A percentile compares a stretch with the other conserved stretches of the same genome.
These are phyloP conservation scores for Melanerpes formicivorus DNA, from an alignment of 2,113 vertebrate genomes.

Conservation along the genomic window DNA sequence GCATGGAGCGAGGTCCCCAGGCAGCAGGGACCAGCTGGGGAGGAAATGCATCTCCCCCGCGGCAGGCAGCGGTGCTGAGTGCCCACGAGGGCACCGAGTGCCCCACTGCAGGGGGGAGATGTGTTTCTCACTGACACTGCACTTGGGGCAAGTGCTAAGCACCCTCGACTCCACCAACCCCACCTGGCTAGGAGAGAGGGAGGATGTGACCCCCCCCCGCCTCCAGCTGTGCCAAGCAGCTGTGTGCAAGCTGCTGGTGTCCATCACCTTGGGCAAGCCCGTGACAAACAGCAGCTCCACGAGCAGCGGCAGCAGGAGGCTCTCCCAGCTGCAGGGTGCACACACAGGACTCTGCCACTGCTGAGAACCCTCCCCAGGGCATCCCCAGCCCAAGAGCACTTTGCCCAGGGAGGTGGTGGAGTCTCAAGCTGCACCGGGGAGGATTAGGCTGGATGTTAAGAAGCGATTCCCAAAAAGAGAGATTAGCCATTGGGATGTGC, in stretches of 20 bases:
- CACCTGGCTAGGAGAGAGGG: background rate
- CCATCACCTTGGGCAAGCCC: conserved; percentile 1
- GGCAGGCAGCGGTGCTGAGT: background rate
- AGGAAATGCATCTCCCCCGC: background rate
- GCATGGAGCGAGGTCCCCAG: background rate
- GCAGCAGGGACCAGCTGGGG: background rate
- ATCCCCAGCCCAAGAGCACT: background rate
- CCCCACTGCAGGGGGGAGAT: accelerated
- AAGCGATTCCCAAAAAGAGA: too few species aligned
- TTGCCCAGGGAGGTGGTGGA: background rate
- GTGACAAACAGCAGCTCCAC: background rate
- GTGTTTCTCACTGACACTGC: background rate
- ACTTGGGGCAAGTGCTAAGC: too few species aligned
- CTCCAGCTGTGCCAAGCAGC: background rate
- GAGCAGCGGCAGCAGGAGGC: conserved; percentile 14
- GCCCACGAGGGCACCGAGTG: too few species aligned
- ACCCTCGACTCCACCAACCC: background rate
- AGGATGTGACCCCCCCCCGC: background rate
- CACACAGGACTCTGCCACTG: background rate
- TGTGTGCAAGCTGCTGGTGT: background rate
- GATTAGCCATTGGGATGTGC: too few species aligned
- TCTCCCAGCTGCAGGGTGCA: background rate
- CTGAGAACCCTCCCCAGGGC: background rate
- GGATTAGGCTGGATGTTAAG: too few species aligned
- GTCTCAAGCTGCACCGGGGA: too few species aligned